Base-by-base conservation (phyloP, 2,797 vertebrate species). In the Kryptopterus vitreolus region DNA sequence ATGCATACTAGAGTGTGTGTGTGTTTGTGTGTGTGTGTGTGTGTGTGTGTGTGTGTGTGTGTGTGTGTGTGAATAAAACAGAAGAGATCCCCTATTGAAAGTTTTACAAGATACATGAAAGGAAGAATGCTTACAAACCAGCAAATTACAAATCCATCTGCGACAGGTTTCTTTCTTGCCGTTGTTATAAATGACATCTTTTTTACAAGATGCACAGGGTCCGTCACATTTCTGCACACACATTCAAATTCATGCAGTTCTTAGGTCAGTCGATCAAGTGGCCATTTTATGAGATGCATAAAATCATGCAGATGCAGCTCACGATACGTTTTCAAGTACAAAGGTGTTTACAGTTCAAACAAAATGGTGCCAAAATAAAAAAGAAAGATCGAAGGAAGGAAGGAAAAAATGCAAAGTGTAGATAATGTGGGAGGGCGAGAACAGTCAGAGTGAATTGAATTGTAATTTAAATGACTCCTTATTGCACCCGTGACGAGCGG, bases 221-320 rank as follows among this genome's bases (percentile, higher is more conserved):
- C 57, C 7, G 8, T 73, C 11, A 13, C 15, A n/a, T 53, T 43
- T 43, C 10, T 9, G 38, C 18, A 53, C 18, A 75, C 55, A 46
- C 35, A 29, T 46, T 3, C n/a, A 58, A 33, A 72, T 73, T 74
- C 24, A 74, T 46, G 55, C 35, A 38, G 59, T 74, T 29, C 29
- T 74, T 15, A 20, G 2, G n/a, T 74, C 55, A 29, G 9, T 46
- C 55, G 46, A 9, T 43, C n/a, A 58, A 59, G 35, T 74, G 55
- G 55, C 22, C 26, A 13, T 8, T n/a, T n/a, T 26, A 33, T 18
- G 55, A 33, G 46, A 46, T 74, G 55, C 53, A 59, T 74, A 46
- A 7, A 26, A 26, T 74, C 33, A 57, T 73, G 71, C 7, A 58
- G 13, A 46, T 73, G n/a, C 71, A 58, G 22, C 31, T 57, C 52